phyloP scores from a whole-genome alignment of 2,888 invertebrate genomes.

The Pediacus dermestoides region DNA sequence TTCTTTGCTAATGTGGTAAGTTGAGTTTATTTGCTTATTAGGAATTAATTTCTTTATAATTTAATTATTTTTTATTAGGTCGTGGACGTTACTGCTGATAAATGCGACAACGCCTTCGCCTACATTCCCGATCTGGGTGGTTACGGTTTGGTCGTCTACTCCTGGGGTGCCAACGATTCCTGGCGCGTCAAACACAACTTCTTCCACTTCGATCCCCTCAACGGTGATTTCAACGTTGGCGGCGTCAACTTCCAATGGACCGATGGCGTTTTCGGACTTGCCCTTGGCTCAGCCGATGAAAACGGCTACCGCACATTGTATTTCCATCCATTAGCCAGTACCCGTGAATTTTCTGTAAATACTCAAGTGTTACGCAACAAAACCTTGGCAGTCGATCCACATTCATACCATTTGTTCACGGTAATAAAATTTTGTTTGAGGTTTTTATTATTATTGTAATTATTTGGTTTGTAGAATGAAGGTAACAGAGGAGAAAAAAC shows the following conservation, averaged over 20 bases:
- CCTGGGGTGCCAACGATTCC: slow-evolving; percentile 67
- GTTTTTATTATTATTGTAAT: slow-evolving; percentile 7
- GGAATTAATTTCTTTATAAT: slow-evolving; percentile 3
- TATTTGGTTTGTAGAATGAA: slow-evolving; percentile 51
- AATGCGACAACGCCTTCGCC: slow-evolving; percentile 71
- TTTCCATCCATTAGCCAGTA: slow-evolving; percentile 79
- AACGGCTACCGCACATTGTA: slow-evolving; percentile 62
- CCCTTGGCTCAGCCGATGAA: slow-evolving; percentile 52
- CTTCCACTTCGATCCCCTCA: slow-evolving; percentile 78
- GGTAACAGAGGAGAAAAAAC: slow-evolving; percentile 69
- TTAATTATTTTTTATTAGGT: slow-evolving; percentile 51
- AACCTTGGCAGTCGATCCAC: slow-evolving; percentile 62
- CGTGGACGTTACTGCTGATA: slow-evolving; percentile 65
- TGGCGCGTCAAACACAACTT: slow-evolving; percentile 79
- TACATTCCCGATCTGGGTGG: slow-evolving; percentile 76
- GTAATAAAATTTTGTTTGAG: slow-evolving; percentile 42
- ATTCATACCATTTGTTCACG: slow-evolving; percentile 70
- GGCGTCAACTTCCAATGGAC: slow-evolving; percentile 84
- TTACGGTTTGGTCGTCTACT: slow-evolving; percentile 75
- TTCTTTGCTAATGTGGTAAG: slow-evolving; percentile 80
- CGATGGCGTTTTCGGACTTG: slow-evolving; percentile 75
- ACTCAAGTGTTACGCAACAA: slow-evolving; percentile 71
- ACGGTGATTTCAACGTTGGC: slow-evolving; percentile 72
- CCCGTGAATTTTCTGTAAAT: slow-evolving; percentile 75
- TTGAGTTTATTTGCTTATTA: slow-evolving; percentile 24